Evolutionary conservation across 23 tunicate genomes (phyloP), one percentile per base, ranked within the genome.

Genomic region (Halocynthia aurantium): DNA sequence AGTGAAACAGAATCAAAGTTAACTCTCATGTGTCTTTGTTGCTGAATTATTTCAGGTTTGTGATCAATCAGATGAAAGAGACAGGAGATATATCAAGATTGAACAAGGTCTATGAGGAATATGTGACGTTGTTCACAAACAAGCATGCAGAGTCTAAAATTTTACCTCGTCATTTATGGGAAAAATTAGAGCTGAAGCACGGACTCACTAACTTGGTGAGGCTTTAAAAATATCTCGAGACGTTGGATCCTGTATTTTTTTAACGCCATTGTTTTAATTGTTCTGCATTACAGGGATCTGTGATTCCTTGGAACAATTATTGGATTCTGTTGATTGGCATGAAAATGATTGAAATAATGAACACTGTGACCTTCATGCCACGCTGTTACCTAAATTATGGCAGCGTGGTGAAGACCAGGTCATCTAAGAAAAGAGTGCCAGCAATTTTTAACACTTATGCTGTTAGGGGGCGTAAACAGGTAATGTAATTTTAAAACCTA

Each of bases 361-460:
- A 74, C 64, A 53, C 63, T 74, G 78, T 53, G 22, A 20, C 56
- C 9, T 74, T 52, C 21, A 74, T 53, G 8, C 78, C 78, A 13
- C 56, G 55, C 22, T 15, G 22, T 17, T 31, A 52, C 64, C 13
- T 31, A 31, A 31, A 31, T 31, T 31, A 4, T 11, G 7, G 64
- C 10, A 61, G 65, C 53, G 19, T 12, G 7, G n/a, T 15, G 53
- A 61, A 18, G 63, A 13, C 53, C 0, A 55, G 50, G 10, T 22
- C 51, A 10, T 7, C 19, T 0, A 22, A 13, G 6, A 21, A 75
- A 11, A 62, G 20, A 63, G 81, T 77, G 20, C 98, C 98, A 8
- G 98, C 98, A 0, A 82, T 86, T 6, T 92, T 58, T 73, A 92
- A 92, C 69, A 82, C 91, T 7, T 86, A 86, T 52, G 79, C 70